Evolutionary conservation across 2,797 vertebrate genomes (phyloP), one percentile per base, ranked within the genome.

Genomic region (Notoglanidium macrostoma): DNA sequence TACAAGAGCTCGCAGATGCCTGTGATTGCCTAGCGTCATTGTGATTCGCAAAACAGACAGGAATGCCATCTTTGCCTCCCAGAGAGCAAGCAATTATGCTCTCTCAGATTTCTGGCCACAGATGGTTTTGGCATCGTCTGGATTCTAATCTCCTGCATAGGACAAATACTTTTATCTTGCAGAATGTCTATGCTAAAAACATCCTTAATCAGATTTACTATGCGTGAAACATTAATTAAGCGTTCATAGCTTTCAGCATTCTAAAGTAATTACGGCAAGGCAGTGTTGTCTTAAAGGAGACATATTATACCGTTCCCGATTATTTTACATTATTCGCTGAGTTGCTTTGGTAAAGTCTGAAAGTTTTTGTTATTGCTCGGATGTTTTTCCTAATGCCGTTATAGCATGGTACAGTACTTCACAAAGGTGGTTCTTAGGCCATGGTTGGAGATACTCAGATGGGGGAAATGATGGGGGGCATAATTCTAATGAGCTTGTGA

Each of bases 1-100:
- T 29, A 76, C 46, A 76, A 76, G 73, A n/a, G 73, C 49, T n/a
- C 46, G 51, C 73, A 74, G 73, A 51, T 51, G 73, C 46, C 26
- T 51, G 26, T n/a, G 73, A 76, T 51, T 76, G 26, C 46, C 26
- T 51, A 29, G 73, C 73, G 9, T 51, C 73, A 17, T 0, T 51
- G 14, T 51, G 46, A 51, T 51, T 76, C 17, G 14, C 6, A 49
- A 51, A 3, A 17, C 46, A 51, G 73, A 49, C 21, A 51, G 12
- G 26, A 76, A 29, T 76, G 46, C 46, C 26, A 76, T 49, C 73
- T 51, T 76, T 51, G 5, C 46, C 73, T 51, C 7, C 73, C 26
- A 51, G 73, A 76, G 26, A 76, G 14, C 46, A 51, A 14, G 26
- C 46, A 29, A n/a, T 76, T 51, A 54, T 46, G 40, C 4, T 74